Evolutionary conservation across 2,113 vertebrate species (phyloP).

Genomic region (Anthoscopus minutus): DNA sequence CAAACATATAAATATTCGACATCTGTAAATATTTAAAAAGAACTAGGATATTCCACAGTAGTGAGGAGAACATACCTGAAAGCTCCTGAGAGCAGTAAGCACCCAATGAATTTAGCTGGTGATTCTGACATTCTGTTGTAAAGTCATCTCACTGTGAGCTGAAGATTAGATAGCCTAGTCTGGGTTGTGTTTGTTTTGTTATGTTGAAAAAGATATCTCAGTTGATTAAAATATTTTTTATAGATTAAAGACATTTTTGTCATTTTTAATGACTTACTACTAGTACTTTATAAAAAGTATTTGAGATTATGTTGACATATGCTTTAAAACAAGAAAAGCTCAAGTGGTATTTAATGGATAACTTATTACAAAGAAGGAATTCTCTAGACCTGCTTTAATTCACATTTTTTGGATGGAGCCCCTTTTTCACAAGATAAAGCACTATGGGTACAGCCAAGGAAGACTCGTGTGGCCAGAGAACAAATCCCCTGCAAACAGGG

Average conservation of each 20-base stretch:
- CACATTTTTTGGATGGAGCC: background rate
- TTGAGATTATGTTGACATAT: constrained; percentile 67
- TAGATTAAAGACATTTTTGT: constrained; percentile 80
- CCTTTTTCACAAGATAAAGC: background rate
- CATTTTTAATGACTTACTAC: constrained; percentile 81
- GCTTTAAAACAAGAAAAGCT: constrained; percentile 58
- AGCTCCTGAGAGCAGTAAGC: background rate
- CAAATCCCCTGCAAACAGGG: background rate
- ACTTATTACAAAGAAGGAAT: constrained; percentile 70
- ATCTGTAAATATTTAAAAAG: constrained; percentile 23
- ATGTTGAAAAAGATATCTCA: constrained; percentile 45
- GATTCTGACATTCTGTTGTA: background rate
- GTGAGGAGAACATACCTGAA: background rate
- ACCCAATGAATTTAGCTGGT: background rate
- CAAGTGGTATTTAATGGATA: constrained; percentile 68
- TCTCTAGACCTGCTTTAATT: constrained; percentile 31
- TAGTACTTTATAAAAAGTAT: constrained; percentile 71
- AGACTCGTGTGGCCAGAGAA: background rate
- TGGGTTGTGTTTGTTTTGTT: constrained; percentile 46
- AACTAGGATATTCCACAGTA: constrained; percentile 3
- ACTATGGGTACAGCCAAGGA: background rate
- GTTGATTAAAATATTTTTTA: constrained; percentile 64
- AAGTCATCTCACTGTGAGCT: background rate
- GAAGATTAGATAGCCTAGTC: constrained; percentile 40
- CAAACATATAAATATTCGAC: background rate